phyloP scores from a whole-genome alignment of 2,888 invertebrate genomes.

The Venusia cambrica region DNA sequence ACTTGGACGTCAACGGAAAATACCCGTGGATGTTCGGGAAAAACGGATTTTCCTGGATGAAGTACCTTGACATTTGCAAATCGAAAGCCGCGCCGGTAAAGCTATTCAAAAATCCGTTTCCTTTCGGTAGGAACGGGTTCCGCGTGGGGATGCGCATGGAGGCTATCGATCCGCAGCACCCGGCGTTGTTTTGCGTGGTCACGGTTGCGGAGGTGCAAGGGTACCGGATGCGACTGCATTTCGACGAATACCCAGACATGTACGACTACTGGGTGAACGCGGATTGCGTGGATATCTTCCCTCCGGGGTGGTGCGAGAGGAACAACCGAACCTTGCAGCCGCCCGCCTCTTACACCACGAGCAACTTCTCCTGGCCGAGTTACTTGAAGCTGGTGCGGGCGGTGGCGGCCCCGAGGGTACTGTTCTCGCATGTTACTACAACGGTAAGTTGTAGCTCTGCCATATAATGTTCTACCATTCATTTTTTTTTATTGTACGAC shows the following conservation, averaged over 20 bases:
- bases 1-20: slow-evolving; percentile 68
- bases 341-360: slow-evolving; percentile 84
- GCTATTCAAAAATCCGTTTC: slow-evolving; percentile 89
- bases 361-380: slow-evolving; percentile 89
- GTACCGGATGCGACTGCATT: slow-evolving; percentile 91
- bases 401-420: slow-evolving; percentile 87
- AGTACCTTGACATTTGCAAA: slow-evolving; percentile 87
- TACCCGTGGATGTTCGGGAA: slow-evolving; percentile 87
- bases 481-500: too few species aligned
- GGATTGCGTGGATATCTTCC: slow-evolving; percentile 95
- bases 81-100: slow-evolving; percentile 88
- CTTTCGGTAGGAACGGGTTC: slow-evolving; percentile 87
- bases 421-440: slow-evolving; percentile 86
- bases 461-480: neutral
- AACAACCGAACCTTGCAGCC: slow-evolving; percentile 89
- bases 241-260: slow-evolving; percentile 93
- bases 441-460: slow-evolving; percentile 65
- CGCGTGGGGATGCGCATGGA: slow-evolving; percentile 94
- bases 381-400: slow-evolving; percentile 89
- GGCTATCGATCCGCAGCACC: slow-evolving; percentile 96
- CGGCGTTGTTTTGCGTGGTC: slow-evolving; percentile 93
- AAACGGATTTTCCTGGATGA: slow-evolving; percentile 88
- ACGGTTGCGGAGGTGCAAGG: slow-evolving; percentile 91
- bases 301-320: slow-evolving; percentile 95
- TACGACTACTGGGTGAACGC: slow-evolving; percentile 97